phyloP scores from a whole-genome alignment of 2,888 invertebrate species.

The Adelognathus sp. region DNA sequence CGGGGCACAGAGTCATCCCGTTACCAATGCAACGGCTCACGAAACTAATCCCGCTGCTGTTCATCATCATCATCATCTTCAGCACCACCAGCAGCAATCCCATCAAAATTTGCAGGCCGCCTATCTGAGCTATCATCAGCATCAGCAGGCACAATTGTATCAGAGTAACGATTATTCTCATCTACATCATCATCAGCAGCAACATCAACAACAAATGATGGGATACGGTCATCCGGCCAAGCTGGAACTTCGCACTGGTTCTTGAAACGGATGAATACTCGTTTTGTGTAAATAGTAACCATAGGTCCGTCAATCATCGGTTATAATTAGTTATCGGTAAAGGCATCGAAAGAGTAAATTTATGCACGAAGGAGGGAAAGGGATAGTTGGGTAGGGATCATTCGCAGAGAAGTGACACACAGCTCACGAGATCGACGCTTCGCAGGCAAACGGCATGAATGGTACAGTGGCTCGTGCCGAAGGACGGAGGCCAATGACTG shows the following conservation, averaged over 20 bases:
- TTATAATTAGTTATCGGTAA: conserved; percentile 53
- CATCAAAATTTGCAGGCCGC: conserved; percentile 63
- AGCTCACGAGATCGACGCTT: conserved; percentile 1
- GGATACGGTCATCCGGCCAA: conserved; percentile 64
- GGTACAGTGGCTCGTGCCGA: neutral
- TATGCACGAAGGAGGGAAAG: conserved; percentile 33
- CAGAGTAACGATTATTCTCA: conserved; percentile 56
- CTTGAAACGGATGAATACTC: conserved; percentile 65
- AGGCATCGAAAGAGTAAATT: conserved; percentile 34
- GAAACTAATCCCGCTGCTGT: conserved; percentile 37
- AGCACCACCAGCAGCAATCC: conserved; percentile 63
- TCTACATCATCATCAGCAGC: conserved; percentile 66
- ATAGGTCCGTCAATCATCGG: conserved; percentile 25
- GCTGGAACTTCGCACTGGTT: conserved; percentile 68
- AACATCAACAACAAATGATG: conserved; percentile 61
- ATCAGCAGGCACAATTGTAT: conserved; percentile 60
- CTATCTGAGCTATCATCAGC: conserved; percentile 63
- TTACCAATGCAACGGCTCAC: conserved; percentile 29
- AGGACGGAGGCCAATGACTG: conserved; percentile 11
- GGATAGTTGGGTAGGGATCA: conserved; percentile 1
- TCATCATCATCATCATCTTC: conserved; percentile 52
- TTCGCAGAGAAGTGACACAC: neutral
- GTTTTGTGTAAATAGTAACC: neutral
- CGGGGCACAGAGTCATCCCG: conserved; percentile 41
- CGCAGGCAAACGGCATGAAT: neutral